Base-by-base conservation (phyloP, 2,113 vertebrate species). In the Poeciliopsis prolifica region DNA sequence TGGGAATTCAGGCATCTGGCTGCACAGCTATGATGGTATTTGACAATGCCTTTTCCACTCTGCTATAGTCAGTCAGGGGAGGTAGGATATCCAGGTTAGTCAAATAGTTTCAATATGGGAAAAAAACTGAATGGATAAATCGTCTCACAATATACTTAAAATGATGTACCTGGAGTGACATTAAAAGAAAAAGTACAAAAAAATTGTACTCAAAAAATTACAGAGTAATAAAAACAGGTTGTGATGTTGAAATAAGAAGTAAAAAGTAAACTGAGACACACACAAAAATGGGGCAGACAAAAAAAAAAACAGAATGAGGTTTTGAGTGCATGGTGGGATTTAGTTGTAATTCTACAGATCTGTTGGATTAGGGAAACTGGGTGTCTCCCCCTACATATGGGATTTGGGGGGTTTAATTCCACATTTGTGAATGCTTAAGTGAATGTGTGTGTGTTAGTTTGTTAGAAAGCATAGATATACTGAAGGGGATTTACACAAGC, bases 321-420 rank as follows among this genome's bases (percentile, higher is more conserved):
- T 19, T 72, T 82, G 77, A 86, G 73, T 72, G 61, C 71, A 82
- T 44, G 64, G 61, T 61, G 85, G 80, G 82, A 84, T 90, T 92
- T 88, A 63, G 82, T 66, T 70, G 70, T 88, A 90, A 89, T 91
- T 90, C 85, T 31, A 11, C 54, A 75, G 79, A 77, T 82, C 84
- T 85, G 37, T 81, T 70, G 70, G 76, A 81, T 85, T 64, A 70
- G 67, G 2, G 24, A 42, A 80, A 70, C 79, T 72, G 80, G 81
- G 65, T 61, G 73, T 69, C 72, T 87, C 51, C 73, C 80, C 65
- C 65, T 74, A 61, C 35, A n/a, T 79, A 77, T 58, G 62, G 83
- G 86, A 88, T 89, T 87, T 84, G 65, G 63, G 64, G 72, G 48
- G 79, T 65, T 87, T 65, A 66, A 65, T 62, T 68, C 33, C 61